Percentiles rank a stretch among this genome's conserved stretches.
Evolutionary conservation across 2,113 vertebrate species (phyloP).

Genomic region (Embiotoca jacksoni): DNA sequence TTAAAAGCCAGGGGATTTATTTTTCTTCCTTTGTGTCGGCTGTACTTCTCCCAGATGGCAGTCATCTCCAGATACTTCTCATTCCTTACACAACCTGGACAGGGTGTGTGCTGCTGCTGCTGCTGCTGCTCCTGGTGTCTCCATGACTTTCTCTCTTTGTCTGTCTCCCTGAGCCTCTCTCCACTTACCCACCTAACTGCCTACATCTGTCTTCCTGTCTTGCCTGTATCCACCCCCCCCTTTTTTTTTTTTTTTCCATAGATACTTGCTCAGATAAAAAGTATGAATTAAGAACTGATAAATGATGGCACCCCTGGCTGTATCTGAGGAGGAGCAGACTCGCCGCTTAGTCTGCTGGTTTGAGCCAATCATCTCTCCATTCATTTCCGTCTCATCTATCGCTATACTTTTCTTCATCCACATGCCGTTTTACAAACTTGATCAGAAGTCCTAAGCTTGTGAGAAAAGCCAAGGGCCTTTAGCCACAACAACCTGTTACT

Average conservation of each 20-base stretch:
- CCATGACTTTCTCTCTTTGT: conserved; percentile 50
- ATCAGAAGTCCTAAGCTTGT: conserved; percentile 12
- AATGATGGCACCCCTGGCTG: conserved; percentile 63
- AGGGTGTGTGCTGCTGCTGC: conserved; percentile 74
- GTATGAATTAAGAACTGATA: conserved; percentile 73
- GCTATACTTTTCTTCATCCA: conserved; percentile 36
- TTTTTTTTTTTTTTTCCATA: conserved; percentile 54
- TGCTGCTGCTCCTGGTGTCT: conserved; percentile 54
- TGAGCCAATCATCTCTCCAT: conserved; percentile 56
- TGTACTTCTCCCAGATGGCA: conserved; percentile 82
- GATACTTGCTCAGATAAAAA: conserved; percentile 71
- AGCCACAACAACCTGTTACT: conserved; percentile 70
- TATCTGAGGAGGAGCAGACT: conserved; percentile 55
- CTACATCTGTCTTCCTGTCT: conserved; percentile 73
- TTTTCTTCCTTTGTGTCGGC: conserved; percentile 81
- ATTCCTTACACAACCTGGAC: conserved; percentile 83
- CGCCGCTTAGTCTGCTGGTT: conserved; percentile 74
- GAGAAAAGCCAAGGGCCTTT: conserved; percentile 32
- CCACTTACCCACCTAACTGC: conserved; percentile 66
- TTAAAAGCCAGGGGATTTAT: conserved; percentile 79
- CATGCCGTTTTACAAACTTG: conserved; percentile 25
- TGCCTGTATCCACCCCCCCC: conserved; percentile 31
- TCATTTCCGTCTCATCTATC: conserved; percentile 57
- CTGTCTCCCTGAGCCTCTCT: conserved; percentile 57
- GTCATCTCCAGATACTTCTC: conserved; percentile 84